Evolutionary conservation across 1,140 invertebrate genomes (phyloP).

Genomic region (Leptinotarsa defecta): DNA sequence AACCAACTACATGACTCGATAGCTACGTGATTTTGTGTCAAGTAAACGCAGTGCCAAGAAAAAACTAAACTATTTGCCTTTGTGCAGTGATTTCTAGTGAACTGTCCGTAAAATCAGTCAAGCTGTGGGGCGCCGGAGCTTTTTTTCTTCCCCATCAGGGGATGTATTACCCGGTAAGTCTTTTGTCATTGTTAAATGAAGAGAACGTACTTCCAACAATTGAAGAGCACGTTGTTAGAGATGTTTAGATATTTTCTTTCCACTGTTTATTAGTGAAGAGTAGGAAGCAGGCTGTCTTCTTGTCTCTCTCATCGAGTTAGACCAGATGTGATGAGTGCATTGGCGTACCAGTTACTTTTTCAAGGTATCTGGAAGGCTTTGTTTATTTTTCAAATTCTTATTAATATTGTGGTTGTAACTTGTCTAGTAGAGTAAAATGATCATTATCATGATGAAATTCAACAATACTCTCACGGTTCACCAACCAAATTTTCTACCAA

Average conservation of each 20-base stretch:
- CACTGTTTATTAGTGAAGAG: constrained; percentile 9
- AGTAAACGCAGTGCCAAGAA: constrained; percentile 34
- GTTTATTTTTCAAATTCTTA: no score
- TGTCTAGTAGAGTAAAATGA: no score
- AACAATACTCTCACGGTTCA: no score
- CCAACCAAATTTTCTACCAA: no score
- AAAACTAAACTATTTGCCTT: constrained; percentile 33
- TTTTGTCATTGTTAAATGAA: constrained; percentile 5
- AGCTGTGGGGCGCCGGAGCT: constrained; percentile 91
- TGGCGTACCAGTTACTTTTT: constrained; percentile 6
- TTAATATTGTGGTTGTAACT: no score
- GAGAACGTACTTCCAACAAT: not conserved
- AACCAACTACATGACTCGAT: constrained; percentile 14
- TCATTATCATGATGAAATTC: no score
- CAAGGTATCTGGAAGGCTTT: not conserved
- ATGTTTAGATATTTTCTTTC: constrained; percentile 20
- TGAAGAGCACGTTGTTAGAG: constrained; percentile 16
- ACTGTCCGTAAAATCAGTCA: constrained; percentile 73
- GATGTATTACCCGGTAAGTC: constrained; percentile 91
- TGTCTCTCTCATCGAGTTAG: constrained; percentile 18
- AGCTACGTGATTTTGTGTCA: not conserved
- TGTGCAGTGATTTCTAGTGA: constrained; percentile 49
- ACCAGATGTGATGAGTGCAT: constrained; percentile 25
- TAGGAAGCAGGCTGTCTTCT: constrained; percentile 9
- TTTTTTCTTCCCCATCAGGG: constrained; percentile 91